These are phyloP conservation scores for Crematogaster levior DNA, from an alignment of 2,888 invertebrate genomes.

Conservation along the genomic window DNA sequence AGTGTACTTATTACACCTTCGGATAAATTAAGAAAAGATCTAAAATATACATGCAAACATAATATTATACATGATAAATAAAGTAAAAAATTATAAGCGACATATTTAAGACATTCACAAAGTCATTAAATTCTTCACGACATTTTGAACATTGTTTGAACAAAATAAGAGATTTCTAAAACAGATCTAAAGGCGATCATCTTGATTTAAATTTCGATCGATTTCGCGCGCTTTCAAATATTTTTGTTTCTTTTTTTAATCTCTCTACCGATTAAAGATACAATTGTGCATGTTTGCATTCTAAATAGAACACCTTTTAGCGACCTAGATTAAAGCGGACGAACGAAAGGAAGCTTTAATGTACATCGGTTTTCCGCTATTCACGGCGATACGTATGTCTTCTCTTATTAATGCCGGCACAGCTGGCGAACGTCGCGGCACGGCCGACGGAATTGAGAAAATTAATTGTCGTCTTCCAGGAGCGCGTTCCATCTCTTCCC, in stretches of 20 bases:
- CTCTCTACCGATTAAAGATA: neutral
- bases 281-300: neutral
- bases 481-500: conserved; percentile 35
- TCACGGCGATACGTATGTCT: conserved; percentile 14
- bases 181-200: neutral
- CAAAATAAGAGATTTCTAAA: neutral
- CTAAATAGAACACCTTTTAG: neutral
- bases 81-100: neutral
- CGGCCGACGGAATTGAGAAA: conserved; percentile 52
- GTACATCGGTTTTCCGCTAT: conserved; percentile 14
- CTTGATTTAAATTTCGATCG: neutral
- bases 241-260: neutral
- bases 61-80: neutral
- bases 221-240: neutral
- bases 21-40: neutral
- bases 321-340: neutral
- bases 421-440: conserved; percentile 36
- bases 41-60: neutral
- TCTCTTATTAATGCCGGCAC: conserved; percentile 51
- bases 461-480: conserved; percentile 58
- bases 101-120: neutral
- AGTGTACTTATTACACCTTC: neutral
- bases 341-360: neutral
- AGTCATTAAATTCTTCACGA: neutral
- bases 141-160: neutral